Evolutionary conservation across 2,888 invertebrate species (phyloP).

Genomic region (Caenorhabditis virilis): DNA sequence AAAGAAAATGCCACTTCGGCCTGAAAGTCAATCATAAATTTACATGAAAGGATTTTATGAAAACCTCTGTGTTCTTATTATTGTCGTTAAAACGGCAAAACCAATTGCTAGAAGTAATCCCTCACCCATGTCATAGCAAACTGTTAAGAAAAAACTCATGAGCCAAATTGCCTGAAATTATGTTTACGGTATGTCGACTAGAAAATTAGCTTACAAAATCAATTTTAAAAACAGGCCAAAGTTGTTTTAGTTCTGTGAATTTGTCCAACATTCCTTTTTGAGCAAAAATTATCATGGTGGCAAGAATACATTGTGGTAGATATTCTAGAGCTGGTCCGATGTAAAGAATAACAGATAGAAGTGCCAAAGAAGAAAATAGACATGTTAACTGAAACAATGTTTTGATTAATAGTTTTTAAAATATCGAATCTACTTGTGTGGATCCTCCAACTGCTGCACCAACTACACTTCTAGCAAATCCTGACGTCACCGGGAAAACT

Average conservation of each 20-base stretch:
- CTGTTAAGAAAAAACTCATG: conserved; percentile 59
- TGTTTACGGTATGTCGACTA: no score
- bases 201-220: conserved; percentile 55
- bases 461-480: conserved; percentile 65
- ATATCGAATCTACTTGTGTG: conserved; percentile 55
- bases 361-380: conserved; percentile 61
- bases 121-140: conserved; percentile 65
- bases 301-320: conserved; percentile 63
- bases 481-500: conserved; percentile 67
- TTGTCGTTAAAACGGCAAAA: conserved; percentile 63
- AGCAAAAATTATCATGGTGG: conserved; percentile 63
- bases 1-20: conserved; percentile 66
- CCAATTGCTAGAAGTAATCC: conserved; percentile 62
- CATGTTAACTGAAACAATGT: conserved; percentile 52
- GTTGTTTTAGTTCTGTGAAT: conserved; percentile 54
- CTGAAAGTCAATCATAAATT: conserved; percentile 26
- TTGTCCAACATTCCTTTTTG: conserved; percentile 60
- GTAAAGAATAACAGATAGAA: conserved; percentile 62
- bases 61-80: conserved; percentile 60
- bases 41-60: not conserved
- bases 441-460: conserved; percentile 64
- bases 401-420: not conserved
- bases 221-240: conserved; percentile 67
- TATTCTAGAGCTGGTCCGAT: conserved; percentile 66
- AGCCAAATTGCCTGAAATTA: conserved; percentile 62